Evolutionary conservation across 2,797 vertebrate genomes (phyloP).

Genomic region (Mareca penelope): DNA sequence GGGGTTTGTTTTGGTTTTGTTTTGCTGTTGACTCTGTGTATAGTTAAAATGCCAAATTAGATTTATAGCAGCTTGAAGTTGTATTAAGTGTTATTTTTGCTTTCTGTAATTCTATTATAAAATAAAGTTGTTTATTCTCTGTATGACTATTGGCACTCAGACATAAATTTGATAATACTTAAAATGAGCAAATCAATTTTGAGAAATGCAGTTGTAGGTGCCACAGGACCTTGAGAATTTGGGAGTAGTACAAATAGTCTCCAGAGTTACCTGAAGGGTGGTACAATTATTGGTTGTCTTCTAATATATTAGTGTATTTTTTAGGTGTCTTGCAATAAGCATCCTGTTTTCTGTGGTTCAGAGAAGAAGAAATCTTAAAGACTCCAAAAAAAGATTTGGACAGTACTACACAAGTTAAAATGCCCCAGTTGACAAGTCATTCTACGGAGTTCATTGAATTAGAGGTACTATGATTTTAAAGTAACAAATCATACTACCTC

Average conservation of each 20-base stretch:
- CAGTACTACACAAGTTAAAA: neutral
- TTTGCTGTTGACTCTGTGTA: slow-evolving; percentile 76
- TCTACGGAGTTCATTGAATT: neutral
- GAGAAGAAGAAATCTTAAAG: neutral
- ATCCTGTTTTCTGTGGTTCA: neutral
- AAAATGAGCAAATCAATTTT: neutral
- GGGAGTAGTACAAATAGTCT: neutral
- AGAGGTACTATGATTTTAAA: neutral
- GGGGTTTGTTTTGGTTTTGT: neutral
- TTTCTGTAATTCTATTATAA: slow-evolving; percentile 84
- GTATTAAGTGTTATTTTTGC: slow-evolving; percentile 86
- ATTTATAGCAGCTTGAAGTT: slow-evolving; percentile 82
- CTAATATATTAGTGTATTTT: neutral
- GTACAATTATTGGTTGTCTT: neutral
- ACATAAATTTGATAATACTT: neutral
- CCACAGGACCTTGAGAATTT: neutral
- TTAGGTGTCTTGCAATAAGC: neutral
- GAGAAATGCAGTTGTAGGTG: neutral
- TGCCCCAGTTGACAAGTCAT: neutral
- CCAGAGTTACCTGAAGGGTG: neutral
- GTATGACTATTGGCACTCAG: slow-evolving; percentile 24
- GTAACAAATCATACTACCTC: neutral
- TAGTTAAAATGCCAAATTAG: slow-evolving; percentile 81
- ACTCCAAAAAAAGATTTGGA: neutral
- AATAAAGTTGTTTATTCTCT: slow-evolving; percentile 88